Conservation (phyloP, 2,888 invertebrate species). For the Campoplex capitator region DNA sequence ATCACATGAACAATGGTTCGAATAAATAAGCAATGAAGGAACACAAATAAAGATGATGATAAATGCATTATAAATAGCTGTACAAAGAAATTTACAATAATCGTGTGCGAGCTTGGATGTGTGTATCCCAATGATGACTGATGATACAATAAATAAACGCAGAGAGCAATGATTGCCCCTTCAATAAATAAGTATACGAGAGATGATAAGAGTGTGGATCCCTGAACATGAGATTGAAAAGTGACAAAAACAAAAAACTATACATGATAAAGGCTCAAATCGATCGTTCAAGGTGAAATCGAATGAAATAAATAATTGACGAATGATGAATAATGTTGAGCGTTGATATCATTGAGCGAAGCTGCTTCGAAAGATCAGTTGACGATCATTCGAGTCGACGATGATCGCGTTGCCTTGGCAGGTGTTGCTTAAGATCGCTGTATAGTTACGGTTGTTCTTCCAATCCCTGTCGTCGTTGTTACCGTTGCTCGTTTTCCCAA, state of each 20-base stretch:
- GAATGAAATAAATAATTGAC: conserved; percentile 63
- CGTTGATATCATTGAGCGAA: conserved; percentile 13
- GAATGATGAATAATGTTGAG: conserved; percentile 56
- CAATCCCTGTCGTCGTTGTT: neutral
- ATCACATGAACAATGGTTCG: conserved; percentile 60
- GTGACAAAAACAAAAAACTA: neutral
- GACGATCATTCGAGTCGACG: no score
- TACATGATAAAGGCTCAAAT: neutral
- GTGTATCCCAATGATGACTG: neutral
- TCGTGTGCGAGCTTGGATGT: neutral
- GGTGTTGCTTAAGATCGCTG: neutral
- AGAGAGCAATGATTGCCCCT: conserved; percentile 12
- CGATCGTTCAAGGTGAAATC: neutral
- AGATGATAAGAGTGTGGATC: neutral
- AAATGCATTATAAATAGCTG: conserved; percentile 1
- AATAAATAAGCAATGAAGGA: conserved; percentile 38
- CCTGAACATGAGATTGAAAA: neutral
- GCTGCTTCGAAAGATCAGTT: neutral
- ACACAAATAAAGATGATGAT: neutral
- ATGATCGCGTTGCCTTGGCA: neutral
- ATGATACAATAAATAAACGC: conserved; percentile 58
- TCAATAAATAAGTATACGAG: conserved; percentile 41
- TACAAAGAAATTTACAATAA: conserved; percentile 10
- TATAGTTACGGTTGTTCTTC: no score
- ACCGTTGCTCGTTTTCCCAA: neutral